A percentile compares a stretch with the other conserved stretches of the same genome.
Conservation (phyloP, 2,113 vertebrate genomes). For the Spea multiplicata region DNA sequence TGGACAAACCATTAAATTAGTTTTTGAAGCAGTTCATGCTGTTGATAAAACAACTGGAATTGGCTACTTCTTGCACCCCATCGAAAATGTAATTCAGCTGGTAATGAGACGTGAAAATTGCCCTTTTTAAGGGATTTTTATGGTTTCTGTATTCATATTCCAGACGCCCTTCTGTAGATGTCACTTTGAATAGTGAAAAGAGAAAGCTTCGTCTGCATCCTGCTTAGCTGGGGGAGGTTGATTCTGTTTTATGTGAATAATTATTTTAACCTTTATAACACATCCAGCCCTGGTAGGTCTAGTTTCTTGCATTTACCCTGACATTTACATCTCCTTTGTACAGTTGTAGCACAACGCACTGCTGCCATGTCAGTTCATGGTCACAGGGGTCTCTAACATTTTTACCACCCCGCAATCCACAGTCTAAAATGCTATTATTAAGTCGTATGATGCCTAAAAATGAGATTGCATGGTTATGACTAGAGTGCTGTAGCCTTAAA, state of each 20-base stretch:
- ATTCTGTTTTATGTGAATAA: constrained; percentile 78
- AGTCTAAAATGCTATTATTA: constrained; percentile 77
- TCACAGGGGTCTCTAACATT: constrained; percentile 62
- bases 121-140: constrained; percentile 60
- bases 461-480: constrained; percentile 71
- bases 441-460: constrained; percentile 74
- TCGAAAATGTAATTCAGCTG: constrained; percentile 49
- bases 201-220: constrained; percentile 64
- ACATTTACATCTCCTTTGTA: constrained; percentile 66
- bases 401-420: constrained; percentile 68
- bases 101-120: constrained; percentile 56
- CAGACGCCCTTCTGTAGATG: constrained; percentile 62
- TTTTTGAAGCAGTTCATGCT: constrained; percentile 45
- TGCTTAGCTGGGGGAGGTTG: constrained; percentile 62
- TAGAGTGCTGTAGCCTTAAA: constrained; percentile 73
- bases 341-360: constrained; percentile 55
- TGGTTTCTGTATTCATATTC: constrained; percentile 64
- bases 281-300: constrained; percentile 61
- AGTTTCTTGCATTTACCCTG: constrained; percentile 66
- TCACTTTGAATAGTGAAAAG: constrained; percentile 70
- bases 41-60: constrained; percentile 47
- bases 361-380: constrained; percentile 66
- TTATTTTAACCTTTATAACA: constrained; percentile 78
- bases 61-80: constrained; percentile 36
- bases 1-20: constrained; percentile 32